Base-by-base conservation (phyloP, 2,797 vertebrate species). In the Danio albolineatus region DNA sequence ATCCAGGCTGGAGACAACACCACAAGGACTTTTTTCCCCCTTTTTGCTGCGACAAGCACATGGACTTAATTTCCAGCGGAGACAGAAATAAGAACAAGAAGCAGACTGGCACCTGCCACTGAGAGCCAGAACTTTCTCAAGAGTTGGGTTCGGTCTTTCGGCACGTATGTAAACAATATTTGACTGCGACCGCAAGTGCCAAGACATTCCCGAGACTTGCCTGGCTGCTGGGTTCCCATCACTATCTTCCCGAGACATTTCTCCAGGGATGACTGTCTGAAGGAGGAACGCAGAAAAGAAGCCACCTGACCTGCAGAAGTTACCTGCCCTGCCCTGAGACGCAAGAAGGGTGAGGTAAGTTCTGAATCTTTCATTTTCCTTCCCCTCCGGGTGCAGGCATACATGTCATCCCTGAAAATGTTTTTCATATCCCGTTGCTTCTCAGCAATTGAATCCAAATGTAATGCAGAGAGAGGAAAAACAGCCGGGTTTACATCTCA, bases 241-340 rank as follows among this genome's bases (percentile, higher is more conserved):
- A 49, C 38, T 28, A n/a, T 80, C 67, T 85, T 49, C 71, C 59
- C 13, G 39, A 75, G 81, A 81, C 84, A 87, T 90, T 90, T 87
- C 85, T 87, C 92, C 88, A 90, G 90, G 91, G 90, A 86, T 80
- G 86, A 86, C 87, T 89, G 89, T 90, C 89, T 93, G 90, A 88
- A 90, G 90, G 89, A 66, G 87, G 89, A 89, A 89, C 90, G 87
- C 85, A 88, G 89, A 92, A 89, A 87, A 90, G 83, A 83, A 89
- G 83, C 85, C 90, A 60, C 54, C 71, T 73, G 71, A 91, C 90
- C 90, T 92, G 91, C 91, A 90, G 87, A 87, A 85, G 83, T 66
- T 86, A 83, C 79, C 85, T 79, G 8, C 84, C 86, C n/a, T n/a
- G n/a, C n/a, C 48, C 77, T 80, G 74, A 82, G 73, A 73, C 90